Evolutionary conservation across 1,140 invertebrate species (phyloP).

Genomic region (Pogonognathellus flavescens): DNA sequence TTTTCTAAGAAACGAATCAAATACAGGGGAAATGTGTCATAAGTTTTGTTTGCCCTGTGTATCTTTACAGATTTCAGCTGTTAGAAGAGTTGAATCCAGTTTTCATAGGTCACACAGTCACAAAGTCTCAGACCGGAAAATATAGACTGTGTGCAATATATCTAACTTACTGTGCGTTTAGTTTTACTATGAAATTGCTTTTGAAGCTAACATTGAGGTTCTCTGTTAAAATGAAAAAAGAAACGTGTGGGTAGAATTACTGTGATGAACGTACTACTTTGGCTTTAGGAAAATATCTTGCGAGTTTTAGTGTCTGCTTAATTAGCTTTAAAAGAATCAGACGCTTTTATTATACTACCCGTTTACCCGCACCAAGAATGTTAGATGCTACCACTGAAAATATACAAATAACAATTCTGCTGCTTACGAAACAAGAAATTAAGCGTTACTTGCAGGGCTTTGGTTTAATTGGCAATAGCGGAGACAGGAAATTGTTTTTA

Average conservation of each 20-base stretch:
- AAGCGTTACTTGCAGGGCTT: not conserved
- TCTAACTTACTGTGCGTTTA: not conserved
- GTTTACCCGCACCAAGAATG: not conserved
- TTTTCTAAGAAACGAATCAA: not conserved
- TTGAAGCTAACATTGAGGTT: not conserved
- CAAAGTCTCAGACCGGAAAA: not conserved
- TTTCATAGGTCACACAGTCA: not conserved
- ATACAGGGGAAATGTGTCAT: not conserved
- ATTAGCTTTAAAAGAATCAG: conserved; percentile 24
- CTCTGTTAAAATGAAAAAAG: not conserved
- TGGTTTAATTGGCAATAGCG: not conserved
- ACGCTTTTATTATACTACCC: not conserved
- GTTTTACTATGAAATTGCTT: not conserved
- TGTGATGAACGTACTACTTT: not conserved
- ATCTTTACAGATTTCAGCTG: not conserved
- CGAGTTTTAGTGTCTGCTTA: conserved; percentile 40
- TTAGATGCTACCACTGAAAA: not conserved
- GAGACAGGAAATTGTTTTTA: not conserved
- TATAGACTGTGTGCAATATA: not conserved
- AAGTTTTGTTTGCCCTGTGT: not conserved
- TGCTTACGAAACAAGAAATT: not conserved
- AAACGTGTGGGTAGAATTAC: not conserved
- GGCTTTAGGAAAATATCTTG: not conserved
- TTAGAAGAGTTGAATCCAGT: not conserved
- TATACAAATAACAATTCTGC: not conserved